Evolutionary conservation across 2,797 vertebrate species (phyloP), one percentile per base, ranked within the genome.

Genomic region (Sciaenops ocellatus): DNA sequence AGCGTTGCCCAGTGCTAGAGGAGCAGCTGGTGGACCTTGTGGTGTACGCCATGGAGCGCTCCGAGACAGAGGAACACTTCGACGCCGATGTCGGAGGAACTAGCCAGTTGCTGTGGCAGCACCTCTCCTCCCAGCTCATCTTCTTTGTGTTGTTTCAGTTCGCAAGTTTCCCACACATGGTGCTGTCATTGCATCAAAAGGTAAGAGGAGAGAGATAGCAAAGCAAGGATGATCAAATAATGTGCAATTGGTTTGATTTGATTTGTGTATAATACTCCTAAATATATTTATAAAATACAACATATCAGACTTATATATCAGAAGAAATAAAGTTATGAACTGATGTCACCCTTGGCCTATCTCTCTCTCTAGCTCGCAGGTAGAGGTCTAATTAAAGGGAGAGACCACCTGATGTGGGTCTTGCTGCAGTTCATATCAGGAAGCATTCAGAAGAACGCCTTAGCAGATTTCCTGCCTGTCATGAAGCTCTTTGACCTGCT

Each of bases 101-200:
- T 46, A 99, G 98, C 93, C 98, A 99, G 87, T 92, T 99, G 89
- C 95, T 99, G 85, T 99, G 98, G 98, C 98, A 99, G 93, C 98
- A 99, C 94, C 98, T 99, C 69, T 99, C 98, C 78, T 99, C 98
- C 78, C 98, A 99, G 95, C 98, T 99, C 94, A 99, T 99, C 96
- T 99, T 99, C 96, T 99, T 99, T 92, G 98, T 99, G 91, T 96
- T 99, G 88, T 99, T 99, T 96, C 98, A 99, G 93, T 99, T 99
- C 86, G 98, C 98, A 62, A 99, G 98, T 94, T 99, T 99, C 92
- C 98, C 98, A 38, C 98, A 99, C 90, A 99, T 99, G 98, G 98
- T 99, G 86, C 96, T 99, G 65, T 99, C 98, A 0, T 95, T 99
- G 47, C 98, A 99, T 90, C 98, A 99, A 90, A 99, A 99, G 98